Percentiles rank a stretch among this genome's conserved stretches.
Evolutionary conservation across 35 echinoderm and acorn worm genomes (phyloP).

Genomic region (Apostichopus japonicus): DNA sequence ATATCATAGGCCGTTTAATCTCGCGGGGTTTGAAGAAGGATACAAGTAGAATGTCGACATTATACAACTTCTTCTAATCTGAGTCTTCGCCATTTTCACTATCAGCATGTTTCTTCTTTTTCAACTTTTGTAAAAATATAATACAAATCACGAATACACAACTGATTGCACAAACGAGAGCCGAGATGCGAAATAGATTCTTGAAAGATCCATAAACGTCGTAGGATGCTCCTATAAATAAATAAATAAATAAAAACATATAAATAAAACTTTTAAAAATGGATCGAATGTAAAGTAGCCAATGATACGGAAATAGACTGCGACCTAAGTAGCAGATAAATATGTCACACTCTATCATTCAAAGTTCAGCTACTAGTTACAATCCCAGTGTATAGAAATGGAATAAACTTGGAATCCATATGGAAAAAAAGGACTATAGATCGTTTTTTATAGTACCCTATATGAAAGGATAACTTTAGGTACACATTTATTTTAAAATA

Average conservation of each 20-base stretch:
- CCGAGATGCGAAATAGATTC: neutral
- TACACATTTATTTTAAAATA: too few species aligned
- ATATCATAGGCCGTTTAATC: too few species aligned
- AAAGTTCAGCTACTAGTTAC: neutral
- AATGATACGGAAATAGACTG: neutral
- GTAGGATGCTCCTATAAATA: neutral
- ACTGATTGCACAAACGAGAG: neutral
- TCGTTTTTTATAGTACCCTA: too few species aligned
- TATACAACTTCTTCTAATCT: too few species aligned
- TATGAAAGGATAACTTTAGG: too few species aligned
- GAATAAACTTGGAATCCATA: neutral
- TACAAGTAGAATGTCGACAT: too few species aligned
- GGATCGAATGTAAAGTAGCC: neutral
- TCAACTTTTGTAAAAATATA: neutral
- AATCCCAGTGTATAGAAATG: neutral
- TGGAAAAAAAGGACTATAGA: neutral
- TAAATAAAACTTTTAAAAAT: neutral
- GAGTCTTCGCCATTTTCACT: too few species aligned
- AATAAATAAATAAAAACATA: neutral
- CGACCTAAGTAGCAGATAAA: neutral
- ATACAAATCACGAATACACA: neutral
- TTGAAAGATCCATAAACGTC: neutral
- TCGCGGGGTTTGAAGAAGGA: too few species aligned
- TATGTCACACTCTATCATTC: neutral
- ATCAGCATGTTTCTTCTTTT: too few species aligned